Evolutionary conservation across 2,113 vertebrate genomes (phyloP).

Genomic region (Rhipidura dahli): DNA sequence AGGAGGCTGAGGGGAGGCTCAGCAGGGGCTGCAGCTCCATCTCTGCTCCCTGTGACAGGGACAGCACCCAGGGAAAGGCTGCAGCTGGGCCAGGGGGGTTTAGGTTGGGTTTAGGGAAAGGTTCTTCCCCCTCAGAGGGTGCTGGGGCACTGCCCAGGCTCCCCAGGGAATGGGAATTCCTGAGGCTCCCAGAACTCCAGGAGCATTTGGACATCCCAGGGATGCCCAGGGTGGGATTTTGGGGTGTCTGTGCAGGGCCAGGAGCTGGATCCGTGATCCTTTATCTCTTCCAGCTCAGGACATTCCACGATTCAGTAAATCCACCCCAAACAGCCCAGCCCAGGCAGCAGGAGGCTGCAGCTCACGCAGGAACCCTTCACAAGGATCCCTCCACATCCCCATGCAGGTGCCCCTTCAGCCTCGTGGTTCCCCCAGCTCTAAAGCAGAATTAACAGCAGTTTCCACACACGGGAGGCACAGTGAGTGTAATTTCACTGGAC

Average conservation of each 20-base stretch:
- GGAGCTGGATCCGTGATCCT: neutral
- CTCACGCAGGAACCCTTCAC: neutral
- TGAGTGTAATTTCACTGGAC: neutral
- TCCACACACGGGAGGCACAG: neutral
- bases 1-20: neutral
- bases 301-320: neutral
- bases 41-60: neutral
- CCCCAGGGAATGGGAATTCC: neutral
- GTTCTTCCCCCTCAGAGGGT: neutral
- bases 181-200: neutral
- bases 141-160: neutral
- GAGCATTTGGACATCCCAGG: accelerated
- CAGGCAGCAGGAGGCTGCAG: neutral
- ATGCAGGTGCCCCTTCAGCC: neutral
- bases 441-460: neutral
- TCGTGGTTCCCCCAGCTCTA: neutral
- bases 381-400: neutral
- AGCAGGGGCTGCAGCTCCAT: neutral
- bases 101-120: neutral
- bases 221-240: neutral
- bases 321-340: neutral
- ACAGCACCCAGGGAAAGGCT: neutral
- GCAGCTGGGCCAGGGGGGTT: neutral
- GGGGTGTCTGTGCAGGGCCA: neutral
- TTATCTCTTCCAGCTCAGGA: neutral